Percentiles rank a stretch among this genome's conserved stretches.
Conservation (phyloP, 1,140 invertebrate genomes). For the Diachasma alloeum region DNA sequence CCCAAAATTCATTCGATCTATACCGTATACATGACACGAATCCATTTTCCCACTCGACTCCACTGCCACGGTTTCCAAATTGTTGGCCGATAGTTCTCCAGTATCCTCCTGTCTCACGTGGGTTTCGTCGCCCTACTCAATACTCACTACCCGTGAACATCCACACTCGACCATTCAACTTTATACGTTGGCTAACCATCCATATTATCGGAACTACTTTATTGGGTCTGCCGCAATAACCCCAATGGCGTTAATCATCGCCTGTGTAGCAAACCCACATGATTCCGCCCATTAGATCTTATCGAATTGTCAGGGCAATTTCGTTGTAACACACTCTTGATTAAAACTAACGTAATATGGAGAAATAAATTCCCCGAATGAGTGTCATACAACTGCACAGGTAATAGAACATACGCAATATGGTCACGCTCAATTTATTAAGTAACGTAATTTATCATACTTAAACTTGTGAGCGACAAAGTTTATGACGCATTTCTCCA, state of each 20-base stretch:
- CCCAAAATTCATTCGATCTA: no score
- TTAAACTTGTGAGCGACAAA: slow-evolving; percentile 24
- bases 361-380: neutral
- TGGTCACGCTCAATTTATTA: slow-evolving; percentile 28
- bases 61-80: slow-evolving; percentile 36
- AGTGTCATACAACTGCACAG: neutral
- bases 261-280: neutral
- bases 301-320: neutral
- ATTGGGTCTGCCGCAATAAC: slow-evolving; percentile 35
- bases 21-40: no score
- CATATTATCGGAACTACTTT: neutral
- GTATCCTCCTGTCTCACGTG: neutral
- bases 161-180: neutral
- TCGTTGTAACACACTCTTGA: neutral
- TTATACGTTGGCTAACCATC: neutral
- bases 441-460: slow-evolving; percentile 27
- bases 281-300: neutral
- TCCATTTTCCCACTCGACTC: slow-evolving; percentile 29
- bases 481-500: slow-evolving; percentile 23
- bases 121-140: neutral
- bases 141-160: neutral
- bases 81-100: slow-evolving; percentile 50
- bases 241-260: slow-evolving; percentile 43
- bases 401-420: slow-evolving; percentile 4
- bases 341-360: neutral